Evolutionary conservation across 2,888 invertebrate species (phyloP).

Genomic region (Mongoloraphidia duomilia): DNA sequence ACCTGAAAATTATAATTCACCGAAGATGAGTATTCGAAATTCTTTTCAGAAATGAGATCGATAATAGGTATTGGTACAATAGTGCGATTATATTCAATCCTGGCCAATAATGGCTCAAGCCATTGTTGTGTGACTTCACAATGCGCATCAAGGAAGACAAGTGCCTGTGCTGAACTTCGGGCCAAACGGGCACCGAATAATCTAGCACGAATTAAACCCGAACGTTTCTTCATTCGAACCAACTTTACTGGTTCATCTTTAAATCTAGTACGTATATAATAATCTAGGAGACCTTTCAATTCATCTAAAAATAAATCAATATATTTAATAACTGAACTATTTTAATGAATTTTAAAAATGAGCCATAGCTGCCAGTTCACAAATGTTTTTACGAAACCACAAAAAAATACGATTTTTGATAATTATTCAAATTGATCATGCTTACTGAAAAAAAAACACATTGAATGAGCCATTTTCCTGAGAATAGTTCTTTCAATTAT

Average conservation of each 20-base stretch:
- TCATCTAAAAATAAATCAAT: constrained; percentile 24
- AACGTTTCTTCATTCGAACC: constrained; percentile 54
- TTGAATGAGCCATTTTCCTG: too few relatives aligned
- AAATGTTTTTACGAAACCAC: too few relatives aligned
- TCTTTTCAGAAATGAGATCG: constrained; percentile 77
- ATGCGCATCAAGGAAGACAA: constrained; percentile 84
- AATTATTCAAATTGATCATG: too few relatives aligned
- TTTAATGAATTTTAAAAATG: too few relatives aligned
- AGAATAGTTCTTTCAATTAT: too few relatives aligned
- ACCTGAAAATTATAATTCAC: constrained; percentile 15
- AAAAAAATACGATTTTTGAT: too few relatives aligned
- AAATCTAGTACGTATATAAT: constrained; percentile 62
- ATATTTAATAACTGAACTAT: too few relatives aligned
- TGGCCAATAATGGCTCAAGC: constrained; percentile 77
- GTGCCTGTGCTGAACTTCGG: constrained; percentile 46
- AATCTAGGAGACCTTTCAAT: constrained; percentile 57
- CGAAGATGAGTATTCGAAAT: constrained; percentile 57
- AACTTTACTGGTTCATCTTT: constrained; percentile 54
- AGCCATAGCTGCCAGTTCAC: too few relatives aligned
- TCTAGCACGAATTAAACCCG: constrained; percentile 82
- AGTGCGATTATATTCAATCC: constrained; percentile 65
- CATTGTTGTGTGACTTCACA: constrained; percentile 72
- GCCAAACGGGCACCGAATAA: constrained; percentile 78
- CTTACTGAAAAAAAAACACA: too few relatives aligned
- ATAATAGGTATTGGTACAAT: constrained; percentile 88